phyloP scores from a whole-genome alignment of 1,140 invertebrate species.

The Acromyrmex charruanus region DNA sequence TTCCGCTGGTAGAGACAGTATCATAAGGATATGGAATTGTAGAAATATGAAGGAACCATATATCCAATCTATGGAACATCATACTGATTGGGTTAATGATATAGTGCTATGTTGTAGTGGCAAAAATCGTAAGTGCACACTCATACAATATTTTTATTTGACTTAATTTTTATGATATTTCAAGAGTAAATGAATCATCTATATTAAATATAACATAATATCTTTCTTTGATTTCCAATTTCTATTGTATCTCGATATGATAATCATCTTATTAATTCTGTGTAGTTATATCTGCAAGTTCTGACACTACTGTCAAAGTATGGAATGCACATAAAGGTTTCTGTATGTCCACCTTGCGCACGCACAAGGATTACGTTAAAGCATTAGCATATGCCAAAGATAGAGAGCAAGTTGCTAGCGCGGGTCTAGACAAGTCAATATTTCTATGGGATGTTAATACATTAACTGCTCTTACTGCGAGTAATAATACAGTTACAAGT shows the following conservation, averaged over 20 bases:
- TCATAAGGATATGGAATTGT: constrained; percentile 98
- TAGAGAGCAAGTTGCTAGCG: constrained; percentile 98
- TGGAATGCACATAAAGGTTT: constrained; percentile 99
- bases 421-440: constrained; percentile 98
- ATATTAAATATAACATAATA: not conserved
- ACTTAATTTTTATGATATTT: constrained; percentile 39
- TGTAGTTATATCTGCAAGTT: constrained; percentile 99
- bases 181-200: not conserved
- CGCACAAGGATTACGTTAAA: constrained; percentile 99
- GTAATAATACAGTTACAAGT: constrained; percentile 99
- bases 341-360: constrained; percentile 98
- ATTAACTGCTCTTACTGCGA: constrained; percentile 98
- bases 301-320: constrained; percentile 99
- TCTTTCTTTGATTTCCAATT: not conserved
- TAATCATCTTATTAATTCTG: constrained; percentile 56
- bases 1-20: constrained; percentile 99
- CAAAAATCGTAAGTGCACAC: constrained; percentile 92
- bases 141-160: constrained; percentile 16
- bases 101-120: constrained; percentile 99
- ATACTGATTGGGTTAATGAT: constrained; percentile 99
- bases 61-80: constrained; percentile 98
- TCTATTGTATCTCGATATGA: not conserved
- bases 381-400: constrained; percentile 99
- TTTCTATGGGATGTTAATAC: constrained; percentile 99
- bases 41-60: constrained; percentile 93